Base-by-base conservation (phyloP, 2,888 invertebrate species). In the Helleia helle region DNA sequence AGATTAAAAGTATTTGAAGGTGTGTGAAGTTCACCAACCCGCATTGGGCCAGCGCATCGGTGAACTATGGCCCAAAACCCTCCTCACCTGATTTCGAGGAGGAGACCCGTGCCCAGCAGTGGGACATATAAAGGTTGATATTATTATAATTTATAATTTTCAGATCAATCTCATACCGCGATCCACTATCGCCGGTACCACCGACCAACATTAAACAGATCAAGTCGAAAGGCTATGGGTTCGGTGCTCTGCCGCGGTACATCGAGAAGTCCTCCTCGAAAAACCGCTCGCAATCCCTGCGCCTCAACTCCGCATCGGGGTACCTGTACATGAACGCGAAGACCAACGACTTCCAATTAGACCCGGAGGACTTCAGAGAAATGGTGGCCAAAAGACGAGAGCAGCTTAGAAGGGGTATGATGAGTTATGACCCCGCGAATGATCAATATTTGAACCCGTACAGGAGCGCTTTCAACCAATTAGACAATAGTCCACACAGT, bases 241-340 rank as follows among this genome's bases (percentile, higher is more conserved):
- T 74, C 0, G 74, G 74, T 36, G 56, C 55, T 38, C 55, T 84
- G 38, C 85, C 85, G 0, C 69, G 85, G 1, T 76, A 74, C 62
- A 81, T 80, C 12, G 86, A 86, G 46, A 83, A 79, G 45, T 60
- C 76, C 0, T 72, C 72, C 0, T 59, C 71, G 1, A 79, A 75
- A 24, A 68, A 66, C 51, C 58, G 69, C 0, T 83, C 84, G 0
- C 84, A 84, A 34, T 74, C 85, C 0, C 56, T 86, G 0, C 58
- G 86, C 1, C 71, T 86, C 0, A 85, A 85, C 53, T 86, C 86
- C 0, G 86, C 86, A 0, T 86, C 86, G 0, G 86, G 86, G 0
- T 80, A 85, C 49, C 56, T 86, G 1, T 85, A 81, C 48, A 86
- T 86, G 86, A 86, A 85, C 61, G 86, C 86, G 0, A 77, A 68